Evolutionary conservation across 2,888 invertebrate genomes (phyloP).

Genomic region (Cremastobaeus sp.): DNA sequence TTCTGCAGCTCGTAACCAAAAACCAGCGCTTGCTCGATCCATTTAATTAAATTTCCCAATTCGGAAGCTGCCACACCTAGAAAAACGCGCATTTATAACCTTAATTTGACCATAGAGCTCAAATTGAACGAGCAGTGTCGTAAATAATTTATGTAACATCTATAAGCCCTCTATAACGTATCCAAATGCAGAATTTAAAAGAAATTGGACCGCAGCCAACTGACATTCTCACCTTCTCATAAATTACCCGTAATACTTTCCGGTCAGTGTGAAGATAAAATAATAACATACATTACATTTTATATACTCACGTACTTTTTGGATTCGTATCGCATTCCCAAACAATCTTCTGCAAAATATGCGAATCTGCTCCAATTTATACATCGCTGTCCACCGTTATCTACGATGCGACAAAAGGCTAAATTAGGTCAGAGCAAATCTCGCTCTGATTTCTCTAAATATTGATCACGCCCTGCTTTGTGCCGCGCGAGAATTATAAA

Average conservation of each 20-base stretch:
- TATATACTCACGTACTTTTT: slow-evolving; percentile 11
- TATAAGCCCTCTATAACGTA: slow-evolving; percentile 41
- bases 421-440: slow-evolving; percentile 21
- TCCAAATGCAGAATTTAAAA: slow-evolving; percentile 41
- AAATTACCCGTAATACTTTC: slow-evolving; percentile 42
- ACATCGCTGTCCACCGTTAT: slow-evolving; percentile 5
- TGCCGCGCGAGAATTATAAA: no score
- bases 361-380: slow-evolving; percentile 13
- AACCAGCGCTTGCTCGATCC: no score
- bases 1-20: no score
- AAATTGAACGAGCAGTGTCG: slow-evolving; percentile 16
- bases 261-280: slow-evolving; percentile 34
- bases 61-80: no score
- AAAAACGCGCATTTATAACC: no score
- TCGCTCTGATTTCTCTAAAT: not conserved
- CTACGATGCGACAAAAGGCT: slow-evolving; percentile 16
- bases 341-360: slow-evolving; percentile 24
- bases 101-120: not conserved
- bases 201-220: slow-evolving; percentile 48
- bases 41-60: no score
- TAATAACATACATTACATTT: slow-evolving; percentile 45
- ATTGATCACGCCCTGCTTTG: slow-evolving; percentile 24
- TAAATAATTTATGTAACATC: slow-evolving; percentile 38
- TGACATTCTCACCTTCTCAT: slow-evolving; percentile 45
- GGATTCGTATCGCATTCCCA: slow-evolving; percentile 20